Evolutionary conservation across 2,797 vertebrate species (phyloP), one percentile per base, ranked within the genome.

Genomic region (Onychomys arenicola): DNA sequence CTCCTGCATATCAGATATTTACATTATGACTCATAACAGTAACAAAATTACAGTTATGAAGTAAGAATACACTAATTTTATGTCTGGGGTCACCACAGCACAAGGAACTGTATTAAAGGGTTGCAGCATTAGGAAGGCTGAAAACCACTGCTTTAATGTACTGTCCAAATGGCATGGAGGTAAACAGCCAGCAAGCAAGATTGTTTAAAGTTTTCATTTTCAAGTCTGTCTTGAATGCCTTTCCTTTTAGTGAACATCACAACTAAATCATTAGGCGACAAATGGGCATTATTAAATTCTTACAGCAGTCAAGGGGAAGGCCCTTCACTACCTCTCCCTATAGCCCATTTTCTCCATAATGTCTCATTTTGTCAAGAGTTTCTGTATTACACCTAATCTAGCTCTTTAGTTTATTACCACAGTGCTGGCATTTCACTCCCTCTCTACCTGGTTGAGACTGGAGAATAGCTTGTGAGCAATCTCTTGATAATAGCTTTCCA

Each of bases 401-500:
- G 92, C 71, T 94, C 49, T 65, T 75, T 49, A 59, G 13, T 67
- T 94, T 89, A 83, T 69, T 90, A 59, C 57, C 71, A 16, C 1
- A 19, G 12, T 34, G 43, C 57, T 94, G 37, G 27, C 80, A 61
- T 89, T 86, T 63, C 27, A n/a, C 67, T 82, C 65, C 55, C 11
- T 80, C 43, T 29, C 29, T 49, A 91, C 81, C 67, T 65, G 65
- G 67, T 49, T 89, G 90, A 89, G 94, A 92, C 71, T 71, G 7
- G 65, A 95, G 88, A 96, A 83, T 81, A 96, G 92, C 49, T 95
- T 94, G 92, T 82, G 86, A 73, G 46, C 61, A 85, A 80, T 97
- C 81, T 94, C 94, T 90, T 93, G 94, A 92, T 90, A 95, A 96
- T 93, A 95, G 83, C 52, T 49, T 67, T 88, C 95, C 93, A 77